Evolutionary conservation across 2,888 invertebrate species (phyloP), one percentile per base, ranked within the genome.

Genomic region (Athalia cordata): DNA sequence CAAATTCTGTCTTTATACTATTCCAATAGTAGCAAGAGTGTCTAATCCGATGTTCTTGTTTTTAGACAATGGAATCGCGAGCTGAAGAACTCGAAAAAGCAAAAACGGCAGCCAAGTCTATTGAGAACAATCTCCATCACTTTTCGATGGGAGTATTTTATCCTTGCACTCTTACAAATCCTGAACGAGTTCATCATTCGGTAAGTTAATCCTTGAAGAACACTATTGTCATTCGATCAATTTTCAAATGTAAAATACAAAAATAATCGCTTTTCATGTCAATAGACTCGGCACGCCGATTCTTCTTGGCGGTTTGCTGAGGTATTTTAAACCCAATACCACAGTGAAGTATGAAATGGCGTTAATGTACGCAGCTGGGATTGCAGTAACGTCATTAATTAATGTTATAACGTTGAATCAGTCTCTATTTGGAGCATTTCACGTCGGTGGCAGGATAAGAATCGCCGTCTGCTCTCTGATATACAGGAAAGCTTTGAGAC

Each of bases 401-500:
- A 93, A 92, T 84, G 93, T 93, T 11, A 90, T 95, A 82, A 90
- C 93, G 13, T 92, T 93, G 84, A 94, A 95, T 88, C 95, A 95
- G 86, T 92, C 93, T 74, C 91, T 94, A 52, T 93, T 93, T 87
- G 92, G 92, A 77, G 94, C 94, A 5, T 94, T 94, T 84, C 94
- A 95, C 86, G 93, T 95, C 66, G 97, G 97, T 49, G 95, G 96
- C 94, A 93, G 94, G 90, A 93, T 96, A 76, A 92, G 97, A 82
- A 93, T 96, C 0, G 96, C 97, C 0, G 94, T 95, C 75, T 96
- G 96, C 87, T 95, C 96, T 3, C 91, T 97, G 11, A 93, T 98
- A 78, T 97, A 96, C 87, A 93, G 96, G 91, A 98, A 98, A 94
- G 91, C 95, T 0, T 88, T 95, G 64, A 91, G 92, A 80, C 89